Evolutionary conservation across 2,113 vertebrate genomes (phyloP).

Genomic region (Porphyrio hochstetteri): DNA sequence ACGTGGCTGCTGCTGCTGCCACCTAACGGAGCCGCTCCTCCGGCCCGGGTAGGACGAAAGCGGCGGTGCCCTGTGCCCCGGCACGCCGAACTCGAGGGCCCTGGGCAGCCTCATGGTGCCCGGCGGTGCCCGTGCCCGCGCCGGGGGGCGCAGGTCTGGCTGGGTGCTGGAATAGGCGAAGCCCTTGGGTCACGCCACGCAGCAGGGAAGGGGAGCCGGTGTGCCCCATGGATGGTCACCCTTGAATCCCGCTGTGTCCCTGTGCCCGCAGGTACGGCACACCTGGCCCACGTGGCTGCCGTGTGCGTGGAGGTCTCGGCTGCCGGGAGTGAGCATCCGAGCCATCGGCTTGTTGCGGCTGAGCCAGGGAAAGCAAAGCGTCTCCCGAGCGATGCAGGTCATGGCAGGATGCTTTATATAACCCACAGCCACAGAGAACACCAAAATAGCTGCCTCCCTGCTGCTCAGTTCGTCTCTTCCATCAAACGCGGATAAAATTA

Average conservation of each 20-base stretch:
- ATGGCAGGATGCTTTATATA: slow-evolving; percentile 80
- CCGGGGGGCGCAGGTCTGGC: background rate
- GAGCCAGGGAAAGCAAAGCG: slow-evolving; percentile 22
- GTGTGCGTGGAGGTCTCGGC: background rate
- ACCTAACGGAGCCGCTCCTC: background rate
- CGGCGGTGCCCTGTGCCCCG: background rate
- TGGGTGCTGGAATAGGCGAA: fast-evolving
- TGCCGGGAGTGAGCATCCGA: slow-evolving; percentile 25
- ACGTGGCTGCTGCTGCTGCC: background rate
- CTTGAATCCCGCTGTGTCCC: background rate
- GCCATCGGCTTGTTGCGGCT: slow-evolving; percentile 26
- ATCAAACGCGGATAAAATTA: slow-evolving; percentile 95
- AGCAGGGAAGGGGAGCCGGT: background rate
- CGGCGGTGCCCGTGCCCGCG: background rate
- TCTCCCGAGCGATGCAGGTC: slow-evolving; percentile 72
- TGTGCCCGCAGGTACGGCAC: background rate
- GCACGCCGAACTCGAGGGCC: background rate
- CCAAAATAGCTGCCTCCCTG: slow-evolving; percentile 92
- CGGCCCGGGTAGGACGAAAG: background rate
- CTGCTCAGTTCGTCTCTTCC: slow-evolving; percentile 91
- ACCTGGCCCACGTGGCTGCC: background rate
- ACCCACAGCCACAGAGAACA: slow-evolving; percentile 78
- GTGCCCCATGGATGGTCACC: background rate
- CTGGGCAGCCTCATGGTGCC: background rate
- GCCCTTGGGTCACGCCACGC: background rate